These are phyloP conservation scores for Tenthredo amoena DNA, from an alignment of 2,888 invertebrate species.

Conservation along the genomic window DNA sequence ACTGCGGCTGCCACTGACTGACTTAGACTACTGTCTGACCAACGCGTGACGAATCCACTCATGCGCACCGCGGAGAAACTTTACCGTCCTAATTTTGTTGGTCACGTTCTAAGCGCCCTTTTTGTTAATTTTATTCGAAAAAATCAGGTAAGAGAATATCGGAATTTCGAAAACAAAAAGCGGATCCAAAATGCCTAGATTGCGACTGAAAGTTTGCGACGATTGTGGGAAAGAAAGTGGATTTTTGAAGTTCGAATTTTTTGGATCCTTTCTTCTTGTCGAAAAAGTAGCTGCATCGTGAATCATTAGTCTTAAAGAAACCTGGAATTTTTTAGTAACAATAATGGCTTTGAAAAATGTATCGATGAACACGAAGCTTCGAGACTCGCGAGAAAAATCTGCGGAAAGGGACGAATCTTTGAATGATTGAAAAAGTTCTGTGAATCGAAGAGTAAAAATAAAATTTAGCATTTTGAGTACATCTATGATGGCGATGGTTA, in stretches of 20 bases:
- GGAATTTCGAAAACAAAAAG: neutral
- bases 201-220: neutral
- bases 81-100: conserved; percentile 11
- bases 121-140: neutral
- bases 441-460: neutral
- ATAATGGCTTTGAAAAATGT: neutral
- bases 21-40: conserved; percentile 48
- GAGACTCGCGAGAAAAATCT: neutral
- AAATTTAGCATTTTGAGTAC: neutral
- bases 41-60: conserved; percentile 47
- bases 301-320: neutral
- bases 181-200: neutral
- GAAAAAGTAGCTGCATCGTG: neutral
- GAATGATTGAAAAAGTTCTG: neutral
- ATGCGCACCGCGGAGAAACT: conserved; percentile 35
- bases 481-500: conserved; percentile 1
- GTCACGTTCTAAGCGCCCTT: neutral
- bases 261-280: neutral
- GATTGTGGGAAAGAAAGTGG: neutral
- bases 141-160: neutral
- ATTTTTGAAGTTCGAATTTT: too few relatives aligned
- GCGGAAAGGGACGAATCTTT: neutral
- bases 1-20: conserved; percentile 49
- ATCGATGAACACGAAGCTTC: too few relatives aligned
- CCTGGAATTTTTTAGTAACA: neutral